Percentiles rank a stretch among this genome's conserved stretches.
Conservation (phyloP, 2,797 vertebrate species). For the Clangula hyemalis region DNA sequence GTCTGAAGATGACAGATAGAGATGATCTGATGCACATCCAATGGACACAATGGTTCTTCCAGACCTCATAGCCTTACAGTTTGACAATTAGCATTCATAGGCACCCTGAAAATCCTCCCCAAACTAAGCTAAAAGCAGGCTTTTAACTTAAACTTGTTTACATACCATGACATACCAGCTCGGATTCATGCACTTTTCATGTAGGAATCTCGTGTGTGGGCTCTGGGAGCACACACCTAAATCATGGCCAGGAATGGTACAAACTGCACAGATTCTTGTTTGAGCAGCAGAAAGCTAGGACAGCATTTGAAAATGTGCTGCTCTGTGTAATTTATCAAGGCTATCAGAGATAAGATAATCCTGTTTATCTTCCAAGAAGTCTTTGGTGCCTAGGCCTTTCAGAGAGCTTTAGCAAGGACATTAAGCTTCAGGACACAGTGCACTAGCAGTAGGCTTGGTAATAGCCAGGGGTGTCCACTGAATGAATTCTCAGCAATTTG, state of each 20-base stretch:
- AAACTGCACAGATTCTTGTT: not conserved
- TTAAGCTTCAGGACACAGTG: fast-evolving
- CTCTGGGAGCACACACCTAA: fast-evolving
- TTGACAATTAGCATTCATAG: not conserved
- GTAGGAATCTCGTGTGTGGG: fast-evolving
- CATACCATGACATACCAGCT: fast-evolving
- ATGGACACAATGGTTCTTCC: not conserved
- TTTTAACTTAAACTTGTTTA: not conserved
- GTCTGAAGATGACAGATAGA: not conserved
- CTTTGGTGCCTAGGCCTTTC: not conserved
- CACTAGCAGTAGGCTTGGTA: not conserved
- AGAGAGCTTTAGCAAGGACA: not conserved
- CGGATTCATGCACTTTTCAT: not conserved
- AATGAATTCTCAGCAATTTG: not conserved
- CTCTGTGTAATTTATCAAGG: not conserved
- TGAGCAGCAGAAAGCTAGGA: not conserved
- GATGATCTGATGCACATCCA: not conserved
- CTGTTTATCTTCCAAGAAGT: not conserved
- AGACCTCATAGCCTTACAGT: not conserved
- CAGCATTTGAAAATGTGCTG: not conserved
- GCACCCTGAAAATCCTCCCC: not conserved
- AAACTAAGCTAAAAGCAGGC: not conserved
- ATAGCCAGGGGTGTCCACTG: not conserved
- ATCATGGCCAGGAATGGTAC: not conserved
- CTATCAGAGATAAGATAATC: not conserved